A percentile compares a stretch with the other conserved stretches of the same genome.
Conservation (phyloP, 2,113 vertebrate species). For the Cyprinodon tularosa region DNA sequence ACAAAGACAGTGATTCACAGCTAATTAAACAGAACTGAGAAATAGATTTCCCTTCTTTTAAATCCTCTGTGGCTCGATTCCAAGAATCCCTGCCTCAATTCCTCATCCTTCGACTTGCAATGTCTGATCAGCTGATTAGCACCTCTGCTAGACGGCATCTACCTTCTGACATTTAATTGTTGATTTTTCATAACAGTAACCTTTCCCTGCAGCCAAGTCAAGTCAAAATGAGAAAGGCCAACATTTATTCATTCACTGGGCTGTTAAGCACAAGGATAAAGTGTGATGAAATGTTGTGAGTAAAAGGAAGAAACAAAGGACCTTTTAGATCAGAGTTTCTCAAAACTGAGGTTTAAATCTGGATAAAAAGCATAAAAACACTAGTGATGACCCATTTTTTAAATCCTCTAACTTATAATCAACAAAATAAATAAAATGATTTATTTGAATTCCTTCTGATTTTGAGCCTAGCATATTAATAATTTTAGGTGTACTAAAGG, state of each 20-base stretch:
- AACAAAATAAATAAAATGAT: too few relatives aligned
- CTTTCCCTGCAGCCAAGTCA: slow-evolving; percentile 47
- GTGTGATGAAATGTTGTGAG: neutral
- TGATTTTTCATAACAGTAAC: slow-evolving; percentile 50
- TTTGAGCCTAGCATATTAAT: too few relatives aligned
- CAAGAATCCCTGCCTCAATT: slow-evolving; percentile 20
- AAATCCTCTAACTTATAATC: neutral
- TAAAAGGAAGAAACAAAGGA: neutral
- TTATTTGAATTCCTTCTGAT: too few relatives aligned
- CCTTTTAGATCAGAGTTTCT: neutral
- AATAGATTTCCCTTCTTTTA: slow-evolving; percentile 31
- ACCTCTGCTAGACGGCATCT: slow-evolving; percentile 19
- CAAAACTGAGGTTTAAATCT: neutral
- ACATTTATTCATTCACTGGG: slow-evolving; percentile 3
- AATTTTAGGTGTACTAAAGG: too few relatives aligned
- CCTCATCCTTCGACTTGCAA: slow-evolving; percentile 1
- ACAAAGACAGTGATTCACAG: neutral
- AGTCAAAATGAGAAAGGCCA: slow-evolving; percentile 48
- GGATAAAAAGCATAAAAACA: neutral
- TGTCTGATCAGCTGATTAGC: slow-evolving; percentile 46
- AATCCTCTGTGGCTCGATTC: slow-evolving; percentile 30
- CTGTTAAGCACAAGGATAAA: slow-evolving; percentile 35
- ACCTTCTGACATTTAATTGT: slow-evolving; percentile 55
- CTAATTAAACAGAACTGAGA: slow-evolving; percentile 19
- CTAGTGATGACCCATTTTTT: neutral